phyloP scores from a whole-genome alignment of 1,140 invertebrate genomes.

The Eriocheir sinensis region DNA sequence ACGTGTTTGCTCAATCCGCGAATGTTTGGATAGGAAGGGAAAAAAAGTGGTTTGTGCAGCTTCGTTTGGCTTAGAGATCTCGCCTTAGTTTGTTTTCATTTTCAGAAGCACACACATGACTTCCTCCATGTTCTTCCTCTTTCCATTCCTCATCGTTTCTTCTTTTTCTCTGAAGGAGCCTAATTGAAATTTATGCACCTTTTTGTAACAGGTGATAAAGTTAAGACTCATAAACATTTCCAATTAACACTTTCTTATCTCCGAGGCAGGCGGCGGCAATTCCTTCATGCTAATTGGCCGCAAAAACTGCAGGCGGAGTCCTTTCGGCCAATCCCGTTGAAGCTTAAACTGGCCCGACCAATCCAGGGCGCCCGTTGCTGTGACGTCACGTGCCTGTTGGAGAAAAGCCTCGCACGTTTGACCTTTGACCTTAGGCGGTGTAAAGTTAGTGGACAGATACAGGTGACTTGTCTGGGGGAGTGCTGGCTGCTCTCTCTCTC shows the following conservation, averaged over 20 bases:
- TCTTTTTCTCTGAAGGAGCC: neutral
- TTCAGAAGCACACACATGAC: too few relatives aligned
- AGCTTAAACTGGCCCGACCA: neutral
- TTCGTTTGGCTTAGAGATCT: neutral
- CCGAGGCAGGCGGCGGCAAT: too few relatives aligned
- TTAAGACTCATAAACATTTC: neutral
- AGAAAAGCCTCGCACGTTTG: neutral
- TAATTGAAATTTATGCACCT: neutral
- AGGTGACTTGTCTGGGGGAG: neutral
- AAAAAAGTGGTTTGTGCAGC: neutral
- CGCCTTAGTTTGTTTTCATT: neutral
- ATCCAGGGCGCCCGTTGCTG: neutral
- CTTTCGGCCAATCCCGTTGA: neutral
- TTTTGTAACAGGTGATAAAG: neutral
- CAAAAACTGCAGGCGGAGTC: too few relatives aligned
- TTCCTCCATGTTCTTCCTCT: neutral
- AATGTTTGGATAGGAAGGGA: neutral
- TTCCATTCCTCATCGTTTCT: too few relatives aligned
- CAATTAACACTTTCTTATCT: neutral
- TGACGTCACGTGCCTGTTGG: neutral
- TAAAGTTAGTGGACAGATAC: neutral
- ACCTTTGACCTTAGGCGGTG: neutral
- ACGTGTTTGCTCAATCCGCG: neutral
- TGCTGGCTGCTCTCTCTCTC: neutral
- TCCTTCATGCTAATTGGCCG: too few relatives aligned